These are phyloP conservation scores for Diachasmimorpha longicaudata DNA, from an alignment of 1,140 invertebrate genomes.

Conservation along the genomic window DNA sequence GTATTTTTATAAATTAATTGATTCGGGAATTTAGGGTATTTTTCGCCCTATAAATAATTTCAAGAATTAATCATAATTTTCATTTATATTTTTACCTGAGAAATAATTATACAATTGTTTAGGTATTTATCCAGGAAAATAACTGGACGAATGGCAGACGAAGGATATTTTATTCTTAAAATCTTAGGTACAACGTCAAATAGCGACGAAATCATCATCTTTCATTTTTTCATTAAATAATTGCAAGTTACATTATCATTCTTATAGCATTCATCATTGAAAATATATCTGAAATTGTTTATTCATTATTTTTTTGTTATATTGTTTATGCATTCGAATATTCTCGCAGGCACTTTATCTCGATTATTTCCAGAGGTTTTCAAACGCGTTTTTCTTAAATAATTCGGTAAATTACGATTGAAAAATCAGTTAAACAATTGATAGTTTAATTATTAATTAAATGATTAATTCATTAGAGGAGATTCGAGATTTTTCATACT, in stretches of 20 bases:
- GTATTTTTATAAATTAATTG: too few relatives aligned
- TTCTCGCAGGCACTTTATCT: constrained; percentile 19
- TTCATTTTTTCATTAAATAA: constrained; percentile 8
- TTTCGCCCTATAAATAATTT: too few relatives aligned
- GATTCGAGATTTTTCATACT: too few relatives aligned
- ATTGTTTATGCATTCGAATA: constrained; percentile 36
- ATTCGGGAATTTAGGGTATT: too few relatives aligned
- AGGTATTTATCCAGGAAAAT: not conserved
- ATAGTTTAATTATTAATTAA: too few relatives aligned
- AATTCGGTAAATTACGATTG: too few relatives aligned
- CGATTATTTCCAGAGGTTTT: not conserved
- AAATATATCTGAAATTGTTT: constrained; percentile 42
- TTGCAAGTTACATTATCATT: constrained; percentile 24
- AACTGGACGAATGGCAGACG: constrained; percentile 31
- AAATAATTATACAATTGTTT: not conserved
- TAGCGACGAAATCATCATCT: constrained; percentile 36
- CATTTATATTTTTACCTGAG: too few relatives aligned
- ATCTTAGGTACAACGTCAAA: constrained; percentile 45
- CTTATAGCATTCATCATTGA: constrained; percentile 47
- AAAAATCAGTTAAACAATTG: too few relatives aligned
- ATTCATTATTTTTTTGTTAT: constrained; percentile 30
- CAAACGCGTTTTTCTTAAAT: not conserved
- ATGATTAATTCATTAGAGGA: too few relatives aligned
- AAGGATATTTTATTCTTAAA: constrained; percentile 49
- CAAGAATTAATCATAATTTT: too few relatives aligned